Evolutionary conservation across 2,113 vertebrate species (phyloP).

Genomic region (Pygoscelis adeliae): DNA sequence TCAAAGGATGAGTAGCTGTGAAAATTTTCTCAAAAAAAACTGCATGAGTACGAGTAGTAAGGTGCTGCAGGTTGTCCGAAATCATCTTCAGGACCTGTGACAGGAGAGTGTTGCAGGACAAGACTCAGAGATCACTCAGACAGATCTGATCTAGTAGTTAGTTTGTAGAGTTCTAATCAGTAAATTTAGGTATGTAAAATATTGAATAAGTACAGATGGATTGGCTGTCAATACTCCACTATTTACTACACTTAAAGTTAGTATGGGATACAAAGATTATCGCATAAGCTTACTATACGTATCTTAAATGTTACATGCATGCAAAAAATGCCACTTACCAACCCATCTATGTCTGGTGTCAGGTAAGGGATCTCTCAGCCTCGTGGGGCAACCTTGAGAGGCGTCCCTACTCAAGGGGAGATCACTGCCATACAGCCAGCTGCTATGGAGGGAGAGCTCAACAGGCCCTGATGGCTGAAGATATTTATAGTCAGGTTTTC

Average conservation of each 20-base stretch:
- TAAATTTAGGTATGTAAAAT: not conserved
- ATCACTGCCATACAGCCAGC: not conserved
- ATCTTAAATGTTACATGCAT: not conserved
- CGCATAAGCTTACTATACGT: accelerated
- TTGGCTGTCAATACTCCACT: not conserved
- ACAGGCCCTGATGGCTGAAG: accelerated
- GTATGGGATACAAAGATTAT: not conserved
- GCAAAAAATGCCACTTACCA: not conserved
- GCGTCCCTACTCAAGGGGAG: not conserved
- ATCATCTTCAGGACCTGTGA: not conserved
- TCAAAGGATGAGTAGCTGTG: not conserved
- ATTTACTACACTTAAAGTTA: not conserved
- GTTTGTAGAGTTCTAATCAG: not conserved
- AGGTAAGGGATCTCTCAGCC: not conserved
- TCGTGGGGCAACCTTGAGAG: not conserved
- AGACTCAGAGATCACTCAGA: not conserved
- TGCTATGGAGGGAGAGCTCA: not conserved
- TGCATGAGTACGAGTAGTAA: not conserved
- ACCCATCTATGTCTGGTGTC: not conserved
- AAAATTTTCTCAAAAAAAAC: not conserved
- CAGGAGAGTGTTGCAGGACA: not conserved
- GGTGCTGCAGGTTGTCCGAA: not conserved
- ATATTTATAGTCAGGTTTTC: not conserved
- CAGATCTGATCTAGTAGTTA: not conserved
- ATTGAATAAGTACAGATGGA: not conserved